Percentiles rank a stretch among this genome's conserved stretches.
Conservation (phyloP, 1,140 invertebrate genomes). For the Pseudobourletiella spinata region DNA sequence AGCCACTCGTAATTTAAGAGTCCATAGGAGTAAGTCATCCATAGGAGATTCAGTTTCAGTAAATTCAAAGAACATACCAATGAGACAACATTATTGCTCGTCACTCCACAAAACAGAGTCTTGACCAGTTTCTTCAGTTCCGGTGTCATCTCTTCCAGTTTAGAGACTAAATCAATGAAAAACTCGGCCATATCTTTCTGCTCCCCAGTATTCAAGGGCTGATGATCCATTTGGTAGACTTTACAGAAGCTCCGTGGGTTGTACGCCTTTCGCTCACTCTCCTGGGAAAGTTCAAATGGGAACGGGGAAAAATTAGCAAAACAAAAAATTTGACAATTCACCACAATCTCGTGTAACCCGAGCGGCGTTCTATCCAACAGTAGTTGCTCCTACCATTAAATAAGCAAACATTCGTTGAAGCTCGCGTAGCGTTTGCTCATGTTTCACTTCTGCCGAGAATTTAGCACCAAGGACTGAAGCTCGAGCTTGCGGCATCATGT, state of each 20-base stretch:
- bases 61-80: slow-evolving; percentile 53
- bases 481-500: slow-evolving; percentile 89
- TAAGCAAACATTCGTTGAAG: slow-evolving; percentile 93
- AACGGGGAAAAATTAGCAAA: slow-evolving; percentile 5
- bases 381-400: slow-evolving; percentile 52
- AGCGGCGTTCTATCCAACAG: background rate
- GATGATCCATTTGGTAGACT: slow-evolving; percentile 93
- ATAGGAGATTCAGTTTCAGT: too few species aligned
- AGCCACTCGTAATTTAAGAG: too few species aligned
- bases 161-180: slow-evolving; percentile 91
- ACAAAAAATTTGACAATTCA: slow-evolving; percentile 10
- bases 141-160: slow-evolving; percentile 83
- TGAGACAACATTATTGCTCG: slow-evolving; percentile 91
- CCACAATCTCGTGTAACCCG: background rate
- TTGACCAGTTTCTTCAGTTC: slow-evolving; percentile 84
- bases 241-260: slow-evolving; percentile 92
- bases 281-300: slow-evolving; percentile 50
- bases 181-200: slow-evolving; percentile 98
- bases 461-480: slow-evolving; percentile 65
- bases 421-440: slow-evolving; percentile 72
- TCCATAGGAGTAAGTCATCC: too few species aligned
- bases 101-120: slow-evolving; percentile 79
- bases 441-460: slow-evolving; percentile 57
- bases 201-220: slow-evolving; percentile 88
- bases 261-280: slow-evolving; percentile 89